A percentile compares a stretch with the other conserved stretches of the same genome.
These are phyloP conservation scores for Macroramphosus scolopax DNA, from an alignment of 2,797 vertebrate genomes.

Conservation along the genomic window DNA sequence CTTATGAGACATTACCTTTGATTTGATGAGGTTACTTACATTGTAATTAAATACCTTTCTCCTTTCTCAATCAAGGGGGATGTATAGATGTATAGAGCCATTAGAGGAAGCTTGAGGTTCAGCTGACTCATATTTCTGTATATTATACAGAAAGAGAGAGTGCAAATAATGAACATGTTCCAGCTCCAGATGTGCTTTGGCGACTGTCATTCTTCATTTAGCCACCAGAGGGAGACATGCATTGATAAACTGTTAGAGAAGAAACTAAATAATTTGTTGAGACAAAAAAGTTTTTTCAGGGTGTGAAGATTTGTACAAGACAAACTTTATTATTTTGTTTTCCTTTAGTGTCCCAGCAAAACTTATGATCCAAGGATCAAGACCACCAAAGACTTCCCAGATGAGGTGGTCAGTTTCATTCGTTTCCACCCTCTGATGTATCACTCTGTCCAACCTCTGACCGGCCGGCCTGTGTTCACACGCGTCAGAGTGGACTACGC, in stretches of 20 bases:
- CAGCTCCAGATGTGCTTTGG: constrained; percentile 35
- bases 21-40: constrained; percentile 26
- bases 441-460: constrained; percentile 82
- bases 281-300: not conserved
- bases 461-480: constrained; percentile 86
- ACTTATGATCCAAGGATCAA: constrained; percentile 93
- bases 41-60: constrained; percentile 37
- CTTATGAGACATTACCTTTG: constrained; percentile 16
- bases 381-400: constrained; percentile 94
- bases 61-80: constrained; percentile 38
- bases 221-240: constrained; percentile 69
- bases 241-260: constrained; percentile 13
- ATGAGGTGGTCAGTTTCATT: constrained; percentile 94
- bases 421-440: constrained; percentile 91
- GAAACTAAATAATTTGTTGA: not conserved
- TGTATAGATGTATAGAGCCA: constrained; percentile 2
- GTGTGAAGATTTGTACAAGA: not conserved
- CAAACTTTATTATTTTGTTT: not conserved
- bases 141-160: not conserved
- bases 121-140: constrained; percentile 6
- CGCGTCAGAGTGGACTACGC: constrained; percentile 88
- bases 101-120: constrained; percentile 13
- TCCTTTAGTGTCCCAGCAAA: constrained; percentile 90
- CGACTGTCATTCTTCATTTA: constrained; percentile 11
- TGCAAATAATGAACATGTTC: constrained; percentile 26